These are phyloP conservation scores for Argynnis bischoffii DNA, from an alignment of 2,888 invertebrate genomes.

Conservation along the genomic window DNA sequence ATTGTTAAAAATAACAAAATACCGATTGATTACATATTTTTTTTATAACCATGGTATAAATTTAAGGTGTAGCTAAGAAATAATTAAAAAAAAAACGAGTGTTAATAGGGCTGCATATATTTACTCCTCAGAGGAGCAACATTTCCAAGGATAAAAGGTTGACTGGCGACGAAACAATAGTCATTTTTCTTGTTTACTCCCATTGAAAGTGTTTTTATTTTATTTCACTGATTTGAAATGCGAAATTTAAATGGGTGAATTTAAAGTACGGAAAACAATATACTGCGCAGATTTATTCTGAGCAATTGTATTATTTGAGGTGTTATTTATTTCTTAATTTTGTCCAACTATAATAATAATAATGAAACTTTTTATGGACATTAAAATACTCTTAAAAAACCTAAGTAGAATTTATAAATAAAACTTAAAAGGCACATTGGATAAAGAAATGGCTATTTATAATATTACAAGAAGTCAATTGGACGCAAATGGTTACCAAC, in stretches of 20 bases:
- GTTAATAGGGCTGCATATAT: no score
- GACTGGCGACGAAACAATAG: conserved; percentile 11
- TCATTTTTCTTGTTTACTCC: conserved; percentile 14
- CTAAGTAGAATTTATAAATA: no score
- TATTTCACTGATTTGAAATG: conserved; percentile 5
- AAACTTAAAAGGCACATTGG: no score
- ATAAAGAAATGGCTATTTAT: conserved; percentile 1
- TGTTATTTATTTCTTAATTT: not conserved
- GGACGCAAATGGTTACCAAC: not conserved
- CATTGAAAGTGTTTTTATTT: conserved; percentile 14
- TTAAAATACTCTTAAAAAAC: no score
- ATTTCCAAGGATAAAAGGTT: conserved; percentile 14
- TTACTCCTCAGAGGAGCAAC: not conserved
- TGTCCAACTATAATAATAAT: not conserved
- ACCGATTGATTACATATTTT: no score
- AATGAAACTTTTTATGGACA: no score
- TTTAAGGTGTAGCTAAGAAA: no score
- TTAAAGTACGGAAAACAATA: conserved; percentile 7
- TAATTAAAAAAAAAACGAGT: no score
- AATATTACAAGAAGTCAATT: not conserved
- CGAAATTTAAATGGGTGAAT: conserved; percentile 13
- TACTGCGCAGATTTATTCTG: not conserved
- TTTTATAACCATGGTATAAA: no score
- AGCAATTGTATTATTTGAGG: not conserved
- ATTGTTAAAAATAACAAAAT: no score